These are phyloP conservation scores for Halichoerus grypus DNA, from an alignment of 2,113 vertebrate species.

Conservation along the genomic window DNA sequence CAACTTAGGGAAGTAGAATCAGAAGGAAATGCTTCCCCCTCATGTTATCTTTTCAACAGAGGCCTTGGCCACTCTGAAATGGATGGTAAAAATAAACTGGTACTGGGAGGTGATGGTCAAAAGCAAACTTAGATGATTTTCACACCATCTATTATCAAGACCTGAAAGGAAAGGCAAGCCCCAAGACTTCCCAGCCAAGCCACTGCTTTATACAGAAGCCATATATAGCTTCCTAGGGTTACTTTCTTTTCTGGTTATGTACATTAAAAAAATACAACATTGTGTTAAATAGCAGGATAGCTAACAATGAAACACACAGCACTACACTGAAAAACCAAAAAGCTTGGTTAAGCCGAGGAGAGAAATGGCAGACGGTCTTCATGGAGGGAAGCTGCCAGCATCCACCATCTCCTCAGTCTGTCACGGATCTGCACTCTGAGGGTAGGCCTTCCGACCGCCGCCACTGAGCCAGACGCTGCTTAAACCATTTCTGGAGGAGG, in stretches of 20 bases:
- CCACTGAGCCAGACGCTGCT: conserved; percentile 93
- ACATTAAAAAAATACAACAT: conserved; percentile 85
- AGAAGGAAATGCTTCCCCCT: neutral
- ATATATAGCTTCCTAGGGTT: neutral
- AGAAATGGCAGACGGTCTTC: conserved; percentile 6
- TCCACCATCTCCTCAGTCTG: conserved; percentile 88
- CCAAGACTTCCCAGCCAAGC: neutral
- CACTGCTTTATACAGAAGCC: conserved; percentile 35
- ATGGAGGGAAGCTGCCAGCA: neutral
- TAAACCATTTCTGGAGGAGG: conserved; percentile 94
- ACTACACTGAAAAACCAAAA: conserved; percentile 70
- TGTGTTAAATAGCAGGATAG: conserved; percentile 86
- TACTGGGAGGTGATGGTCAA: neutral
- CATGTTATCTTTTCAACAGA: neutral
- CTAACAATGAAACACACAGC: conserved; percentile 77
- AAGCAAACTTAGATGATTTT: neutral
- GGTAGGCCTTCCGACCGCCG: conserved; percentile 94
- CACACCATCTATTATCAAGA: neutral
- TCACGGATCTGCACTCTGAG: conserved; percentile 92
- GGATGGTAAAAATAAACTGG: neutral
- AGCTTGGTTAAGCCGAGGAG: neutral
- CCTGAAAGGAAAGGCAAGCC: neutral
- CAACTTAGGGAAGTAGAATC: neutral
- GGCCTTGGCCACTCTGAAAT: neutral
- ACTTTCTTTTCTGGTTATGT: conserved; percentile 79